Conservation (phyloP, 1,140 invertebrate genomes). For the Drosophila kohkoa region DNA sequence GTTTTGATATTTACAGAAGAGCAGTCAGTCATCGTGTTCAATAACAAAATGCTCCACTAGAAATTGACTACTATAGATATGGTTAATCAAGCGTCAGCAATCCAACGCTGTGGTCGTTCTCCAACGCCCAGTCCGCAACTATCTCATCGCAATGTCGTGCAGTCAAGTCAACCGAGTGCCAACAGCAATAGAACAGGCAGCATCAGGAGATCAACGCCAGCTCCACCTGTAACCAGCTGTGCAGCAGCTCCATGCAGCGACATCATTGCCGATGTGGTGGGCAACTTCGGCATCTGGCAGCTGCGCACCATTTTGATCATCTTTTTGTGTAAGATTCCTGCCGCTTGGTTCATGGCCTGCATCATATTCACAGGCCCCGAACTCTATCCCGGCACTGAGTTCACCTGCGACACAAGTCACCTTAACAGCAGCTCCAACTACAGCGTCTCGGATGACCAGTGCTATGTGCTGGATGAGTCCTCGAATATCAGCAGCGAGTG, state of each 20-base stretch:
- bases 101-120: conserved; percentile 32
- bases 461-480: conserved; percentile 60
- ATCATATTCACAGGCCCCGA: conserved; percentile 84
- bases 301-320: conserved; percentile 83
- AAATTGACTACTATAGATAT: conserved; percentile 28
- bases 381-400: conserved; percentile 71
- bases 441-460: conserved; percentile 62
- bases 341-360: conserved; percentile 85
- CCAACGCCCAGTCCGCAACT: conserved; percentile 48
- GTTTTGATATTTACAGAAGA: conserved; percentile 32
- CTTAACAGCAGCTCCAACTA: conserved; percentile 32
- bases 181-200: conserved; percentile 26
- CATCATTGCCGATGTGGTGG: conserved; percentile 76
- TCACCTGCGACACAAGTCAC: conserved; percentile 63
- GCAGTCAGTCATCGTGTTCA: background rate
- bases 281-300: conserved; percentile 85
- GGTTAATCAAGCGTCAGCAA: conserved; percentile 55
- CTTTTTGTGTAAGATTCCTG: conserved; percentile 85
- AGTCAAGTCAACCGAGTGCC: conserved; percentile 2
- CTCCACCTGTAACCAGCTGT: conserved; percentile 3
- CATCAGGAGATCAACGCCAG: conserved; percentile 8
- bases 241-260: conserved; percentile 49
- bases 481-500: conserved; percentile 56
- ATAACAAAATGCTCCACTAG: conserved; percentile 50
- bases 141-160: conserved; percentile 27